Percentiles rank a stretch among this genome's conserved stretches.
phyloP scores from a whole-genome alignment of 2,888 invertebrate species.

The Papilio elwesi region DNA sequence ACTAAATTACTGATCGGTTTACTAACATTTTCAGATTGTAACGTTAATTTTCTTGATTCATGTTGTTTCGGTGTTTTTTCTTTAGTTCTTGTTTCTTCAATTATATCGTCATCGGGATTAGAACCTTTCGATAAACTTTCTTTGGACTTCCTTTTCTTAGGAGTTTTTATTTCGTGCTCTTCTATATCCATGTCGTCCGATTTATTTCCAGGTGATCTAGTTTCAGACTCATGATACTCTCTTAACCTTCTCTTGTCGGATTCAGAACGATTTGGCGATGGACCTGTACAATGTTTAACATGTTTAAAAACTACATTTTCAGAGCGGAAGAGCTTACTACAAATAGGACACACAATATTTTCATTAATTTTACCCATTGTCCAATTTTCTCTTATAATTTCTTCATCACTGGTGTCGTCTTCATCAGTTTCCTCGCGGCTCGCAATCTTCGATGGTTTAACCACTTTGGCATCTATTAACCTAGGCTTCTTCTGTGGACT shows the following conservation, averaged over 20 bases:
- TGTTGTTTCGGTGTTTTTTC: constrained; percentile 53
- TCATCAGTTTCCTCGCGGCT: constrained; percentile 57
- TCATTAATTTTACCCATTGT: constrained; percentile 83
- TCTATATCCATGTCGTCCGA: constrained; percentile 62
- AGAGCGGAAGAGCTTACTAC: constrained; percentile 77
- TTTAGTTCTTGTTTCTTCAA: constrained; percentile 66
- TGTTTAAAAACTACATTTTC: constrained; percentile 82
- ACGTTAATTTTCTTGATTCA: constrained; percentile 52
- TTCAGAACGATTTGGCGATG: constrained; percentile 75
- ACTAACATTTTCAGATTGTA: constrained; percentile 52
- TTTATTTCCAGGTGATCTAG: constrained; percentile 59
- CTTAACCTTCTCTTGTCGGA: constrained; percentile 68
- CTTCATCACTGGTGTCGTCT: constrained; percentile 58
- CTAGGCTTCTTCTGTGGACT: constrained; percentile 73
- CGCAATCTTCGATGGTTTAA: constrained; percentile 45
- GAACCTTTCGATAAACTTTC: constrained; percentile 55
- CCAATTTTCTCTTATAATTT: constrained; percentile 75
- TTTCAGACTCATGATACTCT: constrained; percentile 65
- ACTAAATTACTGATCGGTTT: constrained; percentile 56
- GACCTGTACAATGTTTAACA: constrained; percentile 80
- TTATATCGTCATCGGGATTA: constrained; percentile 63
- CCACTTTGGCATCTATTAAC: constrained; percentile 61
- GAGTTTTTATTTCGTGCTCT: constrained; percentile 55
- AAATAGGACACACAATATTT: constrained; percentile 80
- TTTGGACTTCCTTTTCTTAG: constrained; percentile 63